phyloP scores from a whole-genome alignment of 1,140 invertebrate genomes.

The Drosophila sp. region DNA sequence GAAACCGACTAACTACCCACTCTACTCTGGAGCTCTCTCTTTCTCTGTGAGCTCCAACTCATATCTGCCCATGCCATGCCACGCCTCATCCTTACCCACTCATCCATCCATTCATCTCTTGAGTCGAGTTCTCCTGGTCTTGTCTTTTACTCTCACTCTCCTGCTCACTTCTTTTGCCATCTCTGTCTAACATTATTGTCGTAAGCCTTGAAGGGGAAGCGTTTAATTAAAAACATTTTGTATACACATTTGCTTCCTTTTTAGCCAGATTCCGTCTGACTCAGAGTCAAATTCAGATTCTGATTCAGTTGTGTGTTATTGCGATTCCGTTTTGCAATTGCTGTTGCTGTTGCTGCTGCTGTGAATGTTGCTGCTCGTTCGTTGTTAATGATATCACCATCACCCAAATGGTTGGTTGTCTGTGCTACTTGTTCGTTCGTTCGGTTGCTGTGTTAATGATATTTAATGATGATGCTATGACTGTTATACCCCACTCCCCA shows the following conservation, averaged over 20 bases:
- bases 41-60: background rate
- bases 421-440: conserved; percentile 59
- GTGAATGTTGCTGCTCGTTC: conserved; percentile 60
- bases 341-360: conserved; percentile 38
- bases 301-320: conserved; percentile 57
- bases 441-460: conserved; percentile 71
- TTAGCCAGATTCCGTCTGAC: conserved; percentile 40
- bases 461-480: conserved; percentile 76
- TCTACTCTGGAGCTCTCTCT: background rate
- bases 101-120: background rate
- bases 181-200: conserved; percentile 17
- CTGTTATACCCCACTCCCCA: conserved; percentile 33
- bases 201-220: conserved; percentile 55
- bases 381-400: conserved; percentile 76
- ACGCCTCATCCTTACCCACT: background rate
- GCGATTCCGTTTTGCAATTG: conserved; percentile 69
- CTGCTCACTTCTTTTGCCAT: background rate
- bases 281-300: conserved; percentile 19
- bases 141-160: background rate
- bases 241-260: conserved; percentile 79
- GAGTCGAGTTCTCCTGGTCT: background rate
- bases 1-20: background rate
- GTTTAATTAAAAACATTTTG: conserved; percentile 82
- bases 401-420: conserved; percentile 60
- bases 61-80: background rate